Conservation (phyloP, 2,888 invertebrate species). For the Acanthoscelides obtectus region DNA sequence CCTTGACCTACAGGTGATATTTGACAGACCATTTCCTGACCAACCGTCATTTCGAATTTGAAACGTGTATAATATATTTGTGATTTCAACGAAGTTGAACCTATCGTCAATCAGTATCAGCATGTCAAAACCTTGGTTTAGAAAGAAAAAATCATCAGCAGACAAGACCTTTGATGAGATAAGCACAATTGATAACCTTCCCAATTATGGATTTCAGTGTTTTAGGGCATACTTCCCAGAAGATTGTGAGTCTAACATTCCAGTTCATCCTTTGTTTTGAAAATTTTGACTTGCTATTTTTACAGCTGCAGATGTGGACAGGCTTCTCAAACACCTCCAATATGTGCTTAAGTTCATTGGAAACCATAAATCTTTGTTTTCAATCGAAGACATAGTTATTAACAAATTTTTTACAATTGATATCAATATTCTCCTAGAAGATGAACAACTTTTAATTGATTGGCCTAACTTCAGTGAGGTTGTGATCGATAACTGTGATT, state of each 20-base stretch:
- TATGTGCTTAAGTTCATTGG: slow-evolving; percentile 55
- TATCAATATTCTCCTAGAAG: slow-evolving; percentile 52
- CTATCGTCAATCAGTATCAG: too few species aligned
- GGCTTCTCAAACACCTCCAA: slow-evolving; percentile 47
- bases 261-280: neutral
- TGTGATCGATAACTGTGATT: slow-evolving; percentile 62
- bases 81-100: too few species aligned
- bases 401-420: slow-evolving; percentile 57
- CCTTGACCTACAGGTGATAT: too few species aligned
- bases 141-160: slow-evolving; percentile 8
- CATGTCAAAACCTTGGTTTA: slow-evolving; percentile 21
- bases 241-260: slow-evolving; percentile 38
- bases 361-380: slow-evolving; percentile 49
- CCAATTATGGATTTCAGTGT: slow-evolving; percentile 45
- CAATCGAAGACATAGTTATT: slow-evolving; percentile 56
- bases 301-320: slow-evolving; percentile 19
- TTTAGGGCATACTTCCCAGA: slow-evolving; percentile 78
- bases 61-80: too few species aligned
- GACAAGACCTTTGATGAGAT: slow-evolving; percentile 7
- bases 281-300: neutral
- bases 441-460: slow-evolving; percentile 52
- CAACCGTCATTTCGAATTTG: too few species aligned
- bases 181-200: slow-evolving; percentile 13
- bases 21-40: too few species aligned
- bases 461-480: slow-evolving; percentile 57